Conservation (phyloP, 2,888 invertebrate genomes). For the Hyposoter dolosus region DNA sequence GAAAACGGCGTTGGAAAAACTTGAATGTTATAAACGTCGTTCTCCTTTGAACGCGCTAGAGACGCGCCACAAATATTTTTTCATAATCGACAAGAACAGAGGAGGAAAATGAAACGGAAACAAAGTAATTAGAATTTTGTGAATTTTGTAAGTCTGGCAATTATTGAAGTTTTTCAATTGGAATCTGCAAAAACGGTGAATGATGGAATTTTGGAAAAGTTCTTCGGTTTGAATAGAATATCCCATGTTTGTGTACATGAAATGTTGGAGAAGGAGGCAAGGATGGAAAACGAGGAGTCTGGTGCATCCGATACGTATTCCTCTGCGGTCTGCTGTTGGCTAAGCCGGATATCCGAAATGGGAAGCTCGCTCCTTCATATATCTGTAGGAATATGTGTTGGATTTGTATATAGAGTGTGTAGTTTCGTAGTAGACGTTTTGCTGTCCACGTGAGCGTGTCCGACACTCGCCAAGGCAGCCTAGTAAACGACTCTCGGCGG, state of each 20-base stretch:
- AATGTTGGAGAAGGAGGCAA: constrained; percentile 59
- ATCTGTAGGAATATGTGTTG: constrained; percentile 35
- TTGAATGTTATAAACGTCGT: background rate
- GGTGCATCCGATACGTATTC: constrained; percentile 72
- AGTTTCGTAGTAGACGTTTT: constrained; percentile 62
- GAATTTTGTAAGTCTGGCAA: background rate
- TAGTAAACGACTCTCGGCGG: constrained; percentile 35
- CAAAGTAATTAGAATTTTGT: background rate
- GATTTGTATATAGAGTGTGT: constrained; percentile 14
- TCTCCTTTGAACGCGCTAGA: background rate
- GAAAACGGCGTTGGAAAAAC: background rate
- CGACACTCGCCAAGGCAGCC: constrained; percentile 54
- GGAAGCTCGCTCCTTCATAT: constrained; percentile 63
- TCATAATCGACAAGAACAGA: background rate
- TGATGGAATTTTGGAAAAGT: background rate
- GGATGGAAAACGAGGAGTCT: constrained; percentile 60
- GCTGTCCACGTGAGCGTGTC: constrained; percentile 68
- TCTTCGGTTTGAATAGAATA: background rate
- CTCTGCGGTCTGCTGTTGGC: constrained; percentile 74
- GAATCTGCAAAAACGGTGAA: background rate
- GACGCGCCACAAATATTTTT: background rate
- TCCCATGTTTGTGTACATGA: constrained; percentile 26
- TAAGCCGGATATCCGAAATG: constrained; percentile 79
- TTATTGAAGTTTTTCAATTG: background rate
- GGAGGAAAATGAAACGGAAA: background rate